Evolutionary conservation across 2,113 vertebrate species (phyloP), one percentile per base, ranked within the genome.

Genomic region (Brienomyrus longianalis): DNA sequence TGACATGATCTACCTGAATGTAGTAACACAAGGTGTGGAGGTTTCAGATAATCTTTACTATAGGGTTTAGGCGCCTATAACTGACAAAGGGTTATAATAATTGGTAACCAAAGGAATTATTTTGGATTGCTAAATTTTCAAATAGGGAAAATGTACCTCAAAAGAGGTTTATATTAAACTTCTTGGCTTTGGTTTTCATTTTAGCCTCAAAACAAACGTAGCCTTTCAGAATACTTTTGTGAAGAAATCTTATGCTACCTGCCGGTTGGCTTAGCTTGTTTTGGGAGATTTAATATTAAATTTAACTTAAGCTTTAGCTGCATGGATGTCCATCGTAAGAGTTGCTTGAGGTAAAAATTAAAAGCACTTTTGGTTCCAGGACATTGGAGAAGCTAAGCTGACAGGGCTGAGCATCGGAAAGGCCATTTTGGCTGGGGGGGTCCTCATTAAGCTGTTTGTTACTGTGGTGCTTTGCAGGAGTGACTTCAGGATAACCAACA

Each of bases 401-500:
- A 27, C 9, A 10, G n/a, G 62, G 62, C 10, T 70, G 62, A 70
- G 62, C 62, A 13, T 70, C 10, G 31, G 62, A 74, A 5, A 8
- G 74, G 74, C 35, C 35, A 2, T 80, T 80, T 43, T 80, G 35
- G 74, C 7, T 19, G n/a, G 13, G 70, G 70, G 15, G 35, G 70
- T 77, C 70, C 31, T 77, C 35, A 91, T 91, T 90, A 91, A 89
- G 39, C 80, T 47, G 80, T 47, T 92, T 95, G 89, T 95, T 96
- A 96, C 91, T 94, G 95, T 93, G 95, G 95, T 97, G 96, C 96
- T 98, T 97, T 96, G 96, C 95, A 96, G 96, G 96, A 96, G 97
- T 96, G 94, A 96, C 96, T 96, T 96, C 95, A 96, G 96, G 95
- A 96, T 95, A 96, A 94, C 97, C 97, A 97, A 97, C 96, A 96